These are phyloP conservation scores for Carassius auratus DNA, from an alignment of 2,113 vertebrate genomes.

Conservation along the genomic window DNA sequence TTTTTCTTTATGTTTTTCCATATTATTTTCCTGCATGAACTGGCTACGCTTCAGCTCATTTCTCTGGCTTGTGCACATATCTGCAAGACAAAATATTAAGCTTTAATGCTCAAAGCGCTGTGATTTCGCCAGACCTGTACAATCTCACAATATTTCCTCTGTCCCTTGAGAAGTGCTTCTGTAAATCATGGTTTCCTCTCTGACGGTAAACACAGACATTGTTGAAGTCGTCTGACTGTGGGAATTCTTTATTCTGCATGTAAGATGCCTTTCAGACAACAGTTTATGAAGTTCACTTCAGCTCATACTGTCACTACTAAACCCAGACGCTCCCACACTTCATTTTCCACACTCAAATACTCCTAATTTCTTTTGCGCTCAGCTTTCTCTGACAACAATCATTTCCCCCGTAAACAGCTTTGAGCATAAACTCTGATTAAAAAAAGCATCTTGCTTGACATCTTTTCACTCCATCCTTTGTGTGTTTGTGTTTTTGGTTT, in stretches of 20 bases:
- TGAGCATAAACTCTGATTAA: constrained; percentile 16
- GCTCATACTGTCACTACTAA: not conserved
- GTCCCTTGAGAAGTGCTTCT: not conserved
- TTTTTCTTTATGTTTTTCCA: not conserved
- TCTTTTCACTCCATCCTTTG: not conserved
- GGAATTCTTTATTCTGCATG: not conserved
- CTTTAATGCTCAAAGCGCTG: not conserved
- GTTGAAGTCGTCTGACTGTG: not conserved
- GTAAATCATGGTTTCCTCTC: not conserved
- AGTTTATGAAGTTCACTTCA: not conserved
- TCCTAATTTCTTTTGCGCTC: not conserved
- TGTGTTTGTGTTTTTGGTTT: not conserved
- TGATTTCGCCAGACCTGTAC: not conserved
- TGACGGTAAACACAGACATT: not conserved
- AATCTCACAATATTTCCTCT: not conserved
- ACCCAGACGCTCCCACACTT: not conserved
- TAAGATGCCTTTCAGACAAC: not conserved
- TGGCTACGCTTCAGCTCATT: not conserved
- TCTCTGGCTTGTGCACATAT: not conserved
- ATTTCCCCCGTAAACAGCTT: constrained; percentile 13
- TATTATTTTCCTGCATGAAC: not conserved
- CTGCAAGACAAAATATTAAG: not conserved
- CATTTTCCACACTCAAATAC: not conserved
- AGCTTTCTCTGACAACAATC: constrained; percentile 8
- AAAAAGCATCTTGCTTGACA: not conserved